These are phyloP conservation scores for Tenthredo scrophulariae DNA, from an alignment of 2,888 invertebrate genomes.

Conservation along the genomic window DNA sequence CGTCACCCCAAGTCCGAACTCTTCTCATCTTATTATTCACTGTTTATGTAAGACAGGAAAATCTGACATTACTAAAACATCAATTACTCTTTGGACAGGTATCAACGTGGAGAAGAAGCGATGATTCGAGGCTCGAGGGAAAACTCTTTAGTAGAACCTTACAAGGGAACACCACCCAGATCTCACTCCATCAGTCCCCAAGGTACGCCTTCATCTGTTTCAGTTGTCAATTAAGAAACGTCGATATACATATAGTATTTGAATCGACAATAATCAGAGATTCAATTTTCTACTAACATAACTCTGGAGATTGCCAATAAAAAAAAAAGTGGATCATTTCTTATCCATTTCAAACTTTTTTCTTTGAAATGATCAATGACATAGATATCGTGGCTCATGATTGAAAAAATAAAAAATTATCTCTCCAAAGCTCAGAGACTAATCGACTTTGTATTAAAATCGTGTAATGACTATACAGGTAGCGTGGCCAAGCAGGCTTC, in stretches of 20 bases:
- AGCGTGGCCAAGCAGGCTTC: conserved; percentile 75
- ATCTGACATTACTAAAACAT: not conserved
- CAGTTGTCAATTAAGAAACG: conserved; percentile 55
- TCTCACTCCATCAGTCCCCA: conserved; percentile 72
- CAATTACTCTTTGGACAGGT: conserved; percentile 63
- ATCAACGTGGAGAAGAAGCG: conserved; percentile 73
- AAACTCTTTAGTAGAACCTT: conserved; percentile 81
- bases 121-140: conserved; percentile 74
- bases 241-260: conserved; percentile 4
- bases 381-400: not conserved
- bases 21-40: not conserved
- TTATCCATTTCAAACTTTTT: not conserved
- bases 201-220: conserved; percentile 65
- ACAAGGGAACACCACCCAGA: conserved; percentile 72
- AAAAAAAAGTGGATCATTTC: not conserved
- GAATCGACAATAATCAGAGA: not conserved
- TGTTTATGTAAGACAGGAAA: not conserved
- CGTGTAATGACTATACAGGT: conserved; percentile 61
- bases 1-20: not conserved
- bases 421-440: not conserved
- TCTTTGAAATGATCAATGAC: not conserved
- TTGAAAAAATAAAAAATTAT: not conserved
- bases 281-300: not conserved
- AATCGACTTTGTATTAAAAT: not conserved
- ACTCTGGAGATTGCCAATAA: not conserved